Evolutionary conservation across 2,888 invertebrate species (phyloP), one percentile per base, ranked within the genome.

Genomic region (Frankliniella fusca): DNA sequence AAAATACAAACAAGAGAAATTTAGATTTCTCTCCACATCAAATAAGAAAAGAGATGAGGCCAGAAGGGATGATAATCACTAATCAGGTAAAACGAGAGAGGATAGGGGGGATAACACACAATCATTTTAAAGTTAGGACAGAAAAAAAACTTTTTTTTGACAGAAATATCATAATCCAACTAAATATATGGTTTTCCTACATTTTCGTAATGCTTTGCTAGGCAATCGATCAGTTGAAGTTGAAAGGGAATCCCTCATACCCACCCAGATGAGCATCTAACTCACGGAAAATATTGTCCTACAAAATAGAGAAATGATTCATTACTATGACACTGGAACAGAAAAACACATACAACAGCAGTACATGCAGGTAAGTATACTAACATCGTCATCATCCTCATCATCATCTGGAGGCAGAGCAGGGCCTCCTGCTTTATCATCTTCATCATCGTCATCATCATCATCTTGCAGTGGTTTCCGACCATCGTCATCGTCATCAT

Each of bases 281-380:
- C 27, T 76, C 70, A 27, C 70, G 70, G 70, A 76, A 76, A 10
- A 76, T 76, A 27, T 76, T 76, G 12, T 76, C 70, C 70, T 76
- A 27, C 8, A 76, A 76, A 76, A 76, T 27, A n/a, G 27, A 27
- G 23, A 11, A 76, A 23, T 15, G 61, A 15, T 61, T 61, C 7
- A 61, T 18, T 7, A 7, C 61, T 20, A 1, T 8, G 7, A 61
- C 61, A 61, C 18, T 18, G n/a, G 7, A 61, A 18, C 54, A 5
- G 12, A 2, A 54, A 2, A 15, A 54, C 8, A 54, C 18, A 3
- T 8, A 18, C 18, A 12, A 20, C 10, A 61, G 61, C 61, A 61
- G 61, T 15, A 61, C 7, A 0, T 27, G n/a, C 12, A 76, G 5
- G 27, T 5, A 12, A 11, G 9, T 12, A 23, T 23, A 27, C 70